Conservation (phyloP, 1,140 invertebrate genomes). For the Glossosoma conforme region DNA sequence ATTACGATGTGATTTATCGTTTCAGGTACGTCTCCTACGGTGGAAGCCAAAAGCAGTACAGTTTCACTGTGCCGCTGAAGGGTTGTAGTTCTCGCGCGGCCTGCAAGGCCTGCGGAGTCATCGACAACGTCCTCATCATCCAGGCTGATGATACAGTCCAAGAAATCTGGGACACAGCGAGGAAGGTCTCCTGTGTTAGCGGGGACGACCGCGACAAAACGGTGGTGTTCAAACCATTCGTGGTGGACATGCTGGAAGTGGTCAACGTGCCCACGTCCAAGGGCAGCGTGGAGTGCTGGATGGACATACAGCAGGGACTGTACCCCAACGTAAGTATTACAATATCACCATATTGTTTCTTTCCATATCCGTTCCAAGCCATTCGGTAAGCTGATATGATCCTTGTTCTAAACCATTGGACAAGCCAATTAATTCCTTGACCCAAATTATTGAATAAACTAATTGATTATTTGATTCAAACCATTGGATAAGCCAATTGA, state of each 20-base stretch:
- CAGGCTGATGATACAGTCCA: slow-evolving; percentile 61
- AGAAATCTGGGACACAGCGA: slow-evolving; percentile 55
- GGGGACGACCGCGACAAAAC: slow-evolving; percentile 55
- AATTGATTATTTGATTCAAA: too few relatives aligned
- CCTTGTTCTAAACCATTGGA: too few relatives aligned
- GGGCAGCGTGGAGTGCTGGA: slow-evolving; percentile 66
- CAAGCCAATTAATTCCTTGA: too few relatives aligned
- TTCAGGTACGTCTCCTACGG: slow-evolving; percentile 58
- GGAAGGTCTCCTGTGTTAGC: slow-evolving; percentile 57
- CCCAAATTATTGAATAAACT: too few relatives aligned
- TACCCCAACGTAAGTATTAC: slow-evolving; percentile 57
- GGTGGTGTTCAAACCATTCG: slow-evolving; percentile 63
- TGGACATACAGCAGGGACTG: slow-evolving; percentile 67
- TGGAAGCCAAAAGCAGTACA: slow-evolving; percentile 48
- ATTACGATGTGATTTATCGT: too few relatives aligned
- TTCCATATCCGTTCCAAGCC: too few relatives aligned
- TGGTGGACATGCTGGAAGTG: slow-evolving; percentile 67
- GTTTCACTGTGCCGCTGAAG: slow-evolving; percentile 58
- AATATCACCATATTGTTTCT: neutral
- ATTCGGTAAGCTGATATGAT: too few relatives aligned
- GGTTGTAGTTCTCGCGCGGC: slow-evolving; percentile 58
- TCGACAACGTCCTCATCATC: slow-evolving; percentile 61
- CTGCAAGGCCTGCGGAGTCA: slow-evolving; percentile 54
- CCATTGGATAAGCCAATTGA: too few relatives aligned
- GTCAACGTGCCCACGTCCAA: slow-evolving; percentile 58